Evolutionary conservation across 1,140 invertebrate species (phyloP).

Genomic region (Drosophila sproati): DNA sequence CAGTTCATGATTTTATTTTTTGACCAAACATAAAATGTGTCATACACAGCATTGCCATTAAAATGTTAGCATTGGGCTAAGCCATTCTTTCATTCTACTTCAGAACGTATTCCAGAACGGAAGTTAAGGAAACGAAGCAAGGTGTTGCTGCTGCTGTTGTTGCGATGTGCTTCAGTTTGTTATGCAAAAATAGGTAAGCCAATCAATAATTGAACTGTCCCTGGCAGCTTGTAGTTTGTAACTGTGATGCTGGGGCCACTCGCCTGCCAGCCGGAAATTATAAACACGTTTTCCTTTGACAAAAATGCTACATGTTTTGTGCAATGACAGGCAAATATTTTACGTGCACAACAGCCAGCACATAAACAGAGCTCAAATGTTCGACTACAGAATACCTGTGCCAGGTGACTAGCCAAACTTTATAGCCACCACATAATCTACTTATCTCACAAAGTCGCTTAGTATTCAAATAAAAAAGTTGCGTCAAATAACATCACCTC

Average conservation of each 20-base stretch:
- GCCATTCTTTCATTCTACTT: neutral
- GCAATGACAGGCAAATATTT: conserved; percentile 77
- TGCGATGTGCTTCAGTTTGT: conserved; percentile 11
- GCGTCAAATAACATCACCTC: too few species aligned
- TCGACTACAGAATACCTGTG: conserved; percentile 21
- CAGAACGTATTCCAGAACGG: neutral
- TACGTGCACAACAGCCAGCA: conserved; percentile 62
- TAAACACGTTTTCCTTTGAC: conserved; percentile 62
- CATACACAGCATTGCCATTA: conserved; percentile 57
- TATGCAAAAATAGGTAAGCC: conserved; percentile 40
- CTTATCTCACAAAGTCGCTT: too few species aligned
- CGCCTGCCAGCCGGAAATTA: conserved; percentile 46
- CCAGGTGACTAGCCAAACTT: neutral
- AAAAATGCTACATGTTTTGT: conserved; percentile 45
- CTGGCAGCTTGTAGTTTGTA: conserved; percentile 7
- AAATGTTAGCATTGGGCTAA: conserved; percentile 27
- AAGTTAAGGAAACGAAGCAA: neutral
- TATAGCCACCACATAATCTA: too few species aligned
- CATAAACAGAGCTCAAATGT: conserved; percentile 8
- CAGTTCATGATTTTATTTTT: conserved; percentile 59
- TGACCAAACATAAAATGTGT: conserved; percentile 68
- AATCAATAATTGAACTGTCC: conserved; percentile 46
- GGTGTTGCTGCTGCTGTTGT: neutral
- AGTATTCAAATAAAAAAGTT: too few species aligned
- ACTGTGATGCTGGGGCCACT: conserved; percentile 3